phyloP scores from a whole-genome alignment of 2,797 vertebrate species.

The Odontamblyopus lacepedii region DNA sequence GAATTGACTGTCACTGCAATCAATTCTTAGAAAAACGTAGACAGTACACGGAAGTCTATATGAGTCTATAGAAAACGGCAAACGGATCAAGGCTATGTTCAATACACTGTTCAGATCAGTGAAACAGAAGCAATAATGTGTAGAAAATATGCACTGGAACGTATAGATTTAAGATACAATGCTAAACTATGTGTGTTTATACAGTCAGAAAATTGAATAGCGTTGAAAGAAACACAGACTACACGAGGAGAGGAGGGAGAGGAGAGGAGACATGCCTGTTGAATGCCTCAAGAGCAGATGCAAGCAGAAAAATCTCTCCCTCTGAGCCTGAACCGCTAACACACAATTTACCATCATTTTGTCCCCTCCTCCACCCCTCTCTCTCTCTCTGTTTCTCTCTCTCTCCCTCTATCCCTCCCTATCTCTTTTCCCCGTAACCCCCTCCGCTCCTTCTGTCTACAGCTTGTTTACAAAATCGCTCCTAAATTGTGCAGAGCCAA shows the following conservation, averaged over 20 bases:
- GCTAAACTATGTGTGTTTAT: neutral
- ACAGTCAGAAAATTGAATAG: conserved; percentile 6
- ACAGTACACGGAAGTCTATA: neutral
- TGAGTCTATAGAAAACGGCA: neutral
- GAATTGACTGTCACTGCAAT: neutral
- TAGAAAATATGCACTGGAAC: neutral
- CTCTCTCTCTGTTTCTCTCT: conserved; percentile 38
- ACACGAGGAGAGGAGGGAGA: conserved; percentile 21
- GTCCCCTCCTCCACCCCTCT: conserved; percentile 19
- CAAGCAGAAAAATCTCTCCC: conserved; percentile 63
- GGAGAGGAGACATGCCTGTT: conserved; percentile 59
- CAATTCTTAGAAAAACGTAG: neutral
- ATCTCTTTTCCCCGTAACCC: conserved; percentile 46
- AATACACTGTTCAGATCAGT: neutral
- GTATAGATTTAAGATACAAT: neutral
- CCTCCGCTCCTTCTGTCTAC: conserved; percentile 43
- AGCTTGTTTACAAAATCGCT: conserved; percentile 71
- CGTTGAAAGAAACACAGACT: conserved; percentile 2
- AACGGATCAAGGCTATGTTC: neutral
- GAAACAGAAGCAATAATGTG: neutral
- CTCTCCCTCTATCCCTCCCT: conserved; percentile 29
- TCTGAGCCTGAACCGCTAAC: conserved; percentile 62
- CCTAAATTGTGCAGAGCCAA: conserved; percentile 57
- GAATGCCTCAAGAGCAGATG: conserved; percentile 70
- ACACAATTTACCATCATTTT: conserved; percentile 69